Evolutionary conservation across 2,797 vertebrate genomes (phyloP).

Genomic region (Tokudaia tokunoshimensis): DNA sequence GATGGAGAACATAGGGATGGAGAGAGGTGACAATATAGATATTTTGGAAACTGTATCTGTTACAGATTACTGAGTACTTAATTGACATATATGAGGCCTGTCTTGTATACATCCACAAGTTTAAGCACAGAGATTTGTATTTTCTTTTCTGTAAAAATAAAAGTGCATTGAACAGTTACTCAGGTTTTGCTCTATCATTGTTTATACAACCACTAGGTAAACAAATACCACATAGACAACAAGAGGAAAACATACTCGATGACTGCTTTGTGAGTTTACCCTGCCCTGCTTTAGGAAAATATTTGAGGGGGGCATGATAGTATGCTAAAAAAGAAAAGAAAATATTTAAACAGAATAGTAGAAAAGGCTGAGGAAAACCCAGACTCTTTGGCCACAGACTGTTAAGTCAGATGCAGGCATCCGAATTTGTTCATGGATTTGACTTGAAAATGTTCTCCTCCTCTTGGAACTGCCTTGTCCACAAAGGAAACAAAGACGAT

Average conservation of each 20-base stretch:
- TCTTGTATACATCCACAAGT: neutral
- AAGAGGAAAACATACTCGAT: constrained; percentile 27
- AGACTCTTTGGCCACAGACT: neutral
- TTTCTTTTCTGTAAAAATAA: constrained; percentile 14
- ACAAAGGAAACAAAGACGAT: neutral
- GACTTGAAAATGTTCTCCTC: neutral
- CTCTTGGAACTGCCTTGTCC: neutral
- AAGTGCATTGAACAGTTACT: constrained; percentile 7
- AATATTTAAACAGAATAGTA: constrained; percentile 38
- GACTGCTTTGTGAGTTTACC: constrained; percentile 19
- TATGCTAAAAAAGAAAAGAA: constrained; percentile 1
- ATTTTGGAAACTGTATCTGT: neutral
- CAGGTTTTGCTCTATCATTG: constrained; percentile 23
- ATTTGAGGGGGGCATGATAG: constrained; percentile 46
- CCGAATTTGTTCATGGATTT: constrained; percentile 35
- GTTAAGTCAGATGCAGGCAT: neutral
- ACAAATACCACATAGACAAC: constrained; percentile 22
- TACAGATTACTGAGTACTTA: constrained; percentile 10
- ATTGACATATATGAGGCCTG: neutral
- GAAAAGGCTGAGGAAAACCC: constrained; percentile 20
- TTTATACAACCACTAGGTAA: constrained; percentile 36
- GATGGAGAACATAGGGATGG: neutral
- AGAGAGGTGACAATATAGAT: neutral
- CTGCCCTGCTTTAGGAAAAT: constrained; percentile 8
- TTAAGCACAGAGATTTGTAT: neutral